Conservation (phyloP, 2,797 vertebrate genomes). For the Crenichthys baileyi region DNA sequence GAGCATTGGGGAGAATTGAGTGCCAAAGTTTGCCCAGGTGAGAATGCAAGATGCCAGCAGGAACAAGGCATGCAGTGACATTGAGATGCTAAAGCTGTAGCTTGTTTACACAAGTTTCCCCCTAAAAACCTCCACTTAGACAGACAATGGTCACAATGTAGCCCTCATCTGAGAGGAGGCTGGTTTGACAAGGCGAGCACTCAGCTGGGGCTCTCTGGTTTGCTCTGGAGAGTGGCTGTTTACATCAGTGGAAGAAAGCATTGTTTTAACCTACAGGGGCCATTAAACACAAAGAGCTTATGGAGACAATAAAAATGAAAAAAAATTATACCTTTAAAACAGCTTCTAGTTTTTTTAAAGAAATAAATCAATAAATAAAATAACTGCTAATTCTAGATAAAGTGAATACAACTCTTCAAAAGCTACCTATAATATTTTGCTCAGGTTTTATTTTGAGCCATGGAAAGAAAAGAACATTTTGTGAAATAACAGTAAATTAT, state of each 20-base stretch:
- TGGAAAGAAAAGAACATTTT: no score
- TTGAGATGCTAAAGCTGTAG: slow-evolving; percentile 79
- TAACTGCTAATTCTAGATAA: background rate
- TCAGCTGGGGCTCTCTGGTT: slow-evolving; percentile 76
- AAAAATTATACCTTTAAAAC: background rate
- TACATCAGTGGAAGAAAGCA: slow-evolving; percentile 79
- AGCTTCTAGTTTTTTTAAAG: background rate
- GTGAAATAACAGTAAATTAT: no score
- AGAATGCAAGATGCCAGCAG: slow-evolving; percentile 60
- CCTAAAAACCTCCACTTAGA: slow-evolving; percentile 74
- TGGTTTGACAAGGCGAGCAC: slow-evolving; percentile 68
- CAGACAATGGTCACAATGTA: slow-evolving; percentile 82
- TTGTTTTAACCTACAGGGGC: slow-evolving; percentile 81
- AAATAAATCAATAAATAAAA: background rate
- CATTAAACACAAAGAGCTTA: slow-evolving; percentile 37
- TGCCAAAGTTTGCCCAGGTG: slow-evolving; percentile 72
- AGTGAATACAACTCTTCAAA: background rate
- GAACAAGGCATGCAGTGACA: slow-evolving; percentile 75
- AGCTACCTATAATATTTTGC: background rate
- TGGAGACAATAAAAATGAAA: slow-evolving; percentile 8
- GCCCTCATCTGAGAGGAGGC: slow-evolving; percentile 81
- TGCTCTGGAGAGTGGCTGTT: slow-evolving; percentile 81
- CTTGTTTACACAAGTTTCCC: slow-evolving; percentile 83
- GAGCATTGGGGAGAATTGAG: slow-evolving; percentile 22
- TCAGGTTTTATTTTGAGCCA: background rate